These are phyloP conservation scores for Clostera curtula DNA, from an alignment of 2,888 invertebrate genomes.

Conservation along the genomic window DNA sequence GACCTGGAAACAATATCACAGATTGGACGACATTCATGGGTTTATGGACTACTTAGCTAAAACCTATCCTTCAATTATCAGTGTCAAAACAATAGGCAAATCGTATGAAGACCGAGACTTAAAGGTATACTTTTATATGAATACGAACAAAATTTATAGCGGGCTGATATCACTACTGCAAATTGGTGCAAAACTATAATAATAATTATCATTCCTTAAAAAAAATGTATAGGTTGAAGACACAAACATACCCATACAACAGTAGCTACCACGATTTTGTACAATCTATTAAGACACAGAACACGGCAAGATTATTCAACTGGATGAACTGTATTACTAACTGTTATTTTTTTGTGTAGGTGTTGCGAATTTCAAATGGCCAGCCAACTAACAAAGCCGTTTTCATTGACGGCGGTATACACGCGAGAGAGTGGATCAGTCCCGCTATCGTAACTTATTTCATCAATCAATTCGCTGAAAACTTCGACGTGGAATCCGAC, in stretches of 20 bases:
- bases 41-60: slow-evolving; percentile 85
- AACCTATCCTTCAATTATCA: slow-evolving; percentile 83
- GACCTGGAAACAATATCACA: slow-evolving; percentile 89
- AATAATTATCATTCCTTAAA: too few species aligned
- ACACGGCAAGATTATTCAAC: too few species aligned
- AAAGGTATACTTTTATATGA: slow-evolving; percentile 67
- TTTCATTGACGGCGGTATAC: slow-evolving; percentile 89
- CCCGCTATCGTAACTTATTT: slow-evolving; percentile 87
- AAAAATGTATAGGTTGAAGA: too few species aligned
- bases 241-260: too few species aligned
- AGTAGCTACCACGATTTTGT: too few species aligned
- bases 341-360: slow-evolving; percentile 24
- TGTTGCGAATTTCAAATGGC: slow-evolving; percentile 81
- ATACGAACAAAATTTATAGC: too few species aligned
- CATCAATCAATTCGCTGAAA: slow-evolving; percentile 83
- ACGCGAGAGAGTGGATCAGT: slow-evolving; percentile 94
- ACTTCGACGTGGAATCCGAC: slow-evolving; percentile 79
- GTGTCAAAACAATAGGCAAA: slow-evolving; percentile 83
- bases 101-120: slow-evolving; percentile 84
- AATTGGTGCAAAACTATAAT: too few species aligned
- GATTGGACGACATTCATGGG: slow-evolving; percentile 82
- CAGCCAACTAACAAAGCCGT: slow-evolving; percentile 79
- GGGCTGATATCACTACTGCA: too few species aligned
- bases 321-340: too few species aligned
- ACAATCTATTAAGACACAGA: neutral